Base-by-base conservation (phyloP, 2,113 vertebrate species). In the Genyomyrus donnyi region DNA sequence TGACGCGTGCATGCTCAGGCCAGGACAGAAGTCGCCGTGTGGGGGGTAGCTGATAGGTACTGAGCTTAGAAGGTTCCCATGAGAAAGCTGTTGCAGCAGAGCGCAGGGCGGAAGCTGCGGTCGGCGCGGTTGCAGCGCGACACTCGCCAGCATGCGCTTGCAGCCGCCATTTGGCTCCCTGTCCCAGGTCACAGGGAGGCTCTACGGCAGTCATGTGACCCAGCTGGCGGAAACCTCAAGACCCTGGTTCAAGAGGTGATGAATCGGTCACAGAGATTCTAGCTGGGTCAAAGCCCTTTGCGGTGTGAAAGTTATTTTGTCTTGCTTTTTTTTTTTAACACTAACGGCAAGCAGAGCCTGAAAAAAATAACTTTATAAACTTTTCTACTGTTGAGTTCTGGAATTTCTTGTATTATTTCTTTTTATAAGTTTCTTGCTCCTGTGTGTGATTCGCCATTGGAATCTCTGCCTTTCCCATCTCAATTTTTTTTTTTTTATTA, bases 81-180 rank as follows among this genome's bases (percentile, higher is more conserved):
- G 87, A 88, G 87, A 88, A 88, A 88, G 56, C 87, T 62, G 53
- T 88, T 21, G 31, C 46, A 62, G 35, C 53, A 35, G 7, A 50
- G 27, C 39, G 24, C 39, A n/a, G 87, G 53, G 31, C 87, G 87
- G 87, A 88, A 88, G 87, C 53, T 88, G 87, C 7, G 87, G 87
- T 88, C 17, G 87, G 56, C 31, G 87, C 21, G 87, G 87, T 88
- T 45, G 21, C 56, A 88, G 56, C 35, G 0, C 35, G 58, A 52
- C 39, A 21, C 87, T 10, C 15, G 21, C 39, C 31, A 31, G 27
- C 2, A 1, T 17, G 27, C 49, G 27, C 85, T 42, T n/a, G 56
- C 56, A 88, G 87, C 35, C 58, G 27, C 50, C 86, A 8, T 17
- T 13, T 5, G 58, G 87, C 56, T 17, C 24, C 17, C 8, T 27